phyloP scores from a whole-genome alignment of 2,888 invertebrate genomes.

The Carterocephalus palaemon region DNA sequence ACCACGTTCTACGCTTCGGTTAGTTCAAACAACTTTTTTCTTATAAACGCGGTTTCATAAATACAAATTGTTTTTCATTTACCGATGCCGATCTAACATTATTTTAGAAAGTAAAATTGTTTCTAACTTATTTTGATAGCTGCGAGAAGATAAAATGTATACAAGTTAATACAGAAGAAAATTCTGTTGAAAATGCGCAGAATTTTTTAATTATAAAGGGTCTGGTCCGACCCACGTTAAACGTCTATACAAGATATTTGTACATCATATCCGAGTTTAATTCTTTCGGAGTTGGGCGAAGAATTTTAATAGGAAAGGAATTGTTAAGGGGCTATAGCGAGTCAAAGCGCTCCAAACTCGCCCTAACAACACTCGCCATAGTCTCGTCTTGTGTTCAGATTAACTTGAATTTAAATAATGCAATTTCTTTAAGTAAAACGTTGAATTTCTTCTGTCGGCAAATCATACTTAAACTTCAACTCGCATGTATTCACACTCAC shows the following conservation, averaged over 20 bases:
- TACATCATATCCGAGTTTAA: conserved; percentile 36
- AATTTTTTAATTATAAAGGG: conserved; percentile 25
- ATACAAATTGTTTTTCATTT: conserved; percentile 14
- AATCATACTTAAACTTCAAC: conserved; percentile 20
- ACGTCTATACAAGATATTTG: conserved; percentile 18
- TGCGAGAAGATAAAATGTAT: too few species aligned
- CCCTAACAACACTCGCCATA: conserved; percentile 52
- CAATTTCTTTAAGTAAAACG: conserved; percentile 30
- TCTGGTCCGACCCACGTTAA: conserved; percentile 10
- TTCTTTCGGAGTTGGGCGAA: conserved; percentile 55
- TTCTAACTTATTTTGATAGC: conserved; percentile 1
- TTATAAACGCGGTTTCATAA: conserved; percentile 1
- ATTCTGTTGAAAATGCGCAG: conserved; percentile 12
- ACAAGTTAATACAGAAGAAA: conserved; percentile 7
- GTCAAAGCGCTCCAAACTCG: conserved; percentile 56
- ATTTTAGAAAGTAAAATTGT: background rate
- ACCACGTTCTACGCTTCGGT: conserved; percentile 11
- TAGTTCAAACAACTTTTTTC: conserved; percentile 13
- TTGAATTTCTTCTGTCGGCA: conserved; percentile 27
- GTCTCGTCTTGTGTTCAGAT: conserved; percentile 26
- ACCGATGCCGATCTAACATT: conserved; percentile 1
- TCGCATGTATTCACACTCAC: conserved; percentile 14
- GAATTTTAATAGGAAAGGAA: conserved; percentile 70
- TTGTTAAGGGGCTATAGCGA: conserved; percentile 49
- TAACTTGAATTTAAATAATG: conserved; percentile 27